Conservation (phyloP, 2,888 invertebrate genomes). For the Spisula subtruncata region DNA sequence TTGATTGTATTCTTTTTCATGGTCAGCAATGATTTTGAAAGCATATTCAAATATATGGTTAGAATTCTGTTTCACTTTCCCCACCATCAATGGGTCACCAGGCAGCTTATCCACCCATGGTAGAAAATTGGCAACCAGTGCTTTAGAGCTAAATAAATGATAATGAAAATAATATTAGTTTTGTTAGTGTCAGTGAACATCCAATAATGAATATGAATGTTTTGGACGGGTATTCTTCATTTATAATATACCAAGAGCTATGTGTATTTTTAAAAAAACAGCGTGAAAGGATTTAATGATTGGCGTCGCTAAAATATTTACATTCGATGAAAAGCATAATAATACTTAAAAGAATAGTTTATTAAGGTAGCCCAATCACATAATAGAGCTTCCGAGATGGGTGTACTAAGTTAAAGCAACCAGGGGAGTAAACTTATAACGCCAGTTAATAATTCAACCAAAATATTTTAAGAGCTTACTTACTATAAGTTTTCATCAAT, state of each 20-base stretch:
- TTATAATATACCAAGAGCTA: no score
- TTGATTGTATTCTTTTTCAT: constrained; percentile 32
- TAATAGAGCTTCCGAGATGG: neutral
- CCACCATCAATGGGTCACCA: constrained; percentile 58
- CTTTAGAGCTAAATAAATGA: neutral
- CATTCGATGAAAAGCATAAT: no score
- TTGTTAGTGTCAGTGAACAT: neutral
- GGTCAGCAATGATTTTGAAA: constrained; percentile 57
- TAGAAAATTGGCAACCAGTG: constrained; percentile 48
- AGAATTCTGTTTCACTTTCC: constrained; percentile 48
- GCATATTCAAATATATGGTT: constrained; percentile 54
- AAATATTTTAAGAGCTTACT: neutral
- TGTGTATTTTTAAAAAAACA: no score
- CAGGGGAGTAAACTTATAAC: neutral
- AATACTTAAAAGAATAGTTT: no score
- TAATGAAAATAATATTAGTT: neutral
- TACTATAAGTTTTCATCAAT: constrained; percentile 58
- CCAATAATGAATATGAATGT: no score
- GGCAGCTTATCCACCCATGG: constrained; percentile 60
- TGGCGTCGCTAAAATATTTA: no score
- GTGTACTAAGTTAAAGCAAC: neutral
- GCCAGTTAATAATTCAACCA: no score
- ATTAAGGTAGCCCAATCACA: no score
- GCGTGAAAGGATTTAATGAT: no score
- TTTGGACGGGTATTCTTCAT: no score